Evolutionary conservation across 2,113 vertebrate species (phyloP).

Genomic region (Chlamydotis undulata): DNA sequence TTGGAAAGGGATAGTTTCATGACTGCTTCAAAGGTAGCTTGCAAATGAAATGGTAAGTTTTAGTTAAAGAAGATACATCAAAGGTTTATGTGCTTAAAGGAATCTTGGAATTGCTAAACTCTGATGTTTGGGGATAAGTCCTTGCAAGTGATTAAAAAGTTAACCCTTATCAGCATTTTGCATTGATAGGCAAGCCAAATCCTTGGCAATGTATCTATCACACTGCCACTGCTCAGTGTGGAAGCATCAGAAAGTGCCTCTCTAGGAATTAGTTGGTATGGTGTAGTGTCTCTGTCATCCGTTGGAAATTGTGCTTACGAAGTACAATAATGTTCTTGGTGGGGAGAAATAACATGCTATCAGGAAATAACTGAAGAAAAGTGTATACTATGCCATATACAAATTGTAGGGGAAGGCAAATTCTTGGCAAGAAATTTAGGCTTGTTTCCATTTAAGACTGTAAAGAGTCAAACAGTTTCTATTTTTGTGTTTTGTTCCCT

Average conservation of each 20-base stretch:
- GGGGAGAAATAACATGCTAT: conserved; percentile 66
- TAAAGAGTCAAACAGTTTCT: not conserved
- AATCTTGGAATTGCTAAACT: not conserved
- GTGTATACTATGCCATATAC: conserved; percentile 53
- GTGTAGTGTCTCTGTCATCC: not conserved
- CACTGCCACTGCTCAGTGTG: not conserved
- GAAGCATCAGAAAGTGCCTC: conserved; percentile 17
- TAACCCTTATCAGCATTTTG: not conserved
- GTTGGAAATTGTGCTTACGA: conserved; percentile 58
- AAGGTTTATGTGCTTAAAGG: not conserved
- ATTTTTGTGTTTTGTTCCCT: not conserved
- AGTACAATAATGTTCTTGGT: conserved; percentile 62
- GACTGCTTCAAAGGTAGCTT: not conserved
- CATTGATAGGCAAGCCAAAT: not conserved
- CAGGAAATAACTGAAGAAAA: conserved; percentile 69
- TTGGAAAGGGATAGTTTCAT: not conserved
- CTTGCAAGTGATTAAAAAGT: not conserved
- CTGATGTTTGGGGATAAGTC: not conserved
- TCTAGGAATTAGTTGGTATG: conserved; percentile 3
- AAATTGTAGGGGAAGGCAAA: conserved; percentile 64
- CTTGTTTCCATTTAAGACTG: conserved; percentile 29
- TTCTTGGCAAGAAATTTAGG: conserved; percentile 58
- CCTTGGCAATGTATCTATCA: not conserved
- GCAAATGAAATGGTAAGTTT: not conserved
- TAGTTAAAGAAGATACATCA: not conserved